A percentile compares a stretch with the other conserved stretches of the same genome.
Conservation (phyloP, 2,888 invertebrate species). For the Ectemnius lituratus region DNA sequence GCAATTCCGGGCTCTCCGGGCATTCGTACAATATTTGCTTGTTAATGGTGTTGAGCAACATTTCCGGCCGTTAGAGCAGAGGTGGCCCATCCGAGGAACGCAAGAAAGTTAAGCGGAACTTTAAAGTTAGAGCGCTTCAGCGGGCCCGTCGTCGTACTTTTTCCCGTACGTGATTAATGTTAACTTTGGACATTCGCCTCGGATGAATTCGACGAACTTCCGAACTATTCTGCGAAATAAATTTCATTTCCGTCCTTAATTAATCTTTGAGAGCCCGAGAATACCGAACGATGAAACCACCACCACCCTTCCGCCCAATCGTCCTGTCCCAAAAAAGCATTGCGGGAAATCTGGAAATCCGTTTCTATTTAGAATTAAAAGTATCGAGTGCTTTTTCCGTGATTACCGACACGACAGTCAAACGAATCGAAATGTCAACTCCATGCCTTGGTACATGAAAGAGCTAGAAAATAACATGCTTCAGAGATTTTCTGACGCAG, state of each 20-base stretch:
- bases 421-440: conserved; percentile 28
- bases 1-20: too few species aligned
- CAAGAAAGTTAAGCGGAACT: background rate
- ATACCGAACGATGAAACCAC: background rate
- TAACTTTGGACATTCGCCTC: conserved; percentile 3
- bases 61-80: background rate
- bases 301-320: too few species aligned
- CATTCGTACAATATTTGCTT: background rate
- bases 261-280: too few species aligned
- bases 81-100: background rate
- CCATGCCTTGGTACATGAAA: conserved; percentile 11
- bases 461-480: too few species aligned
- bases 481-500: too few species aligned
- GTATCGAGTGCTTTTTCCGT: background rate
- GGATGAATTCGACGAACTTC: background rate
- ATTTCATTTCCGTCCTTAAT: too few species aligned
- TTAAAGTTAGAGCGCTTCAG: background rate
- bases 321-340: too few species aligned
- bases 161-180: conserved; percentile 3
- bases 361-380: background rate
- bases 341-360: background rate
- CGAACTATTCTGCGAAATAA: too few species aligned
- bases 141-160: background rate
- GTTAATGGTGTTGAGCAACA: background rate
- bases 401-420: background rate